These are phyloP conservation scores for Pteromalus puparum DNA, from an alignment of 1,140 invertebrate species.

Conservation along the genomic window DNA sequence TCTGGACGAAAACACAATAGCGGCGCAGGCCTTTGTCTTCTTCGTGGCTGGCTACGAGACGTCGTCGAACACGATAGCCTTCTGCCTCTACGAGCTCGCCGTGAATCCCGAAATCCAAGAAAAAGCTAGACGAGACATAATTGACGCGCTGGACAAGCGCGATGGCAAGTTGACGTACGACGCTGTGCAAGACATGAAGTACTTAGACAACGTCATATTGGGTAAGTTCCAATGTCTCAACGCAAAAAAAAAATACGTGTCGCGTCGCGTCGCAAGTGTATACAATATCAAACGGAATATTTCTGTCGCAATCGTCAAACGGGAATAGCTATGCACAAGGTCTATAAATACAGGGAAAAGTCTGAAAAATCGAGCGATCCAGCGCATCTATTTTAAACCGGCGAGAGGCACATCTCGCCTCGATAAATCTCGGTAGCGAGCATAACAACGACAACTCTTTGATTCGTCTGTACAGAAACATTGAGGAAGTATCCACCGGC, in stretches of 20 bases:
- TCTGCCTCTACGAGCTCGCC: conserved; percentile 81
- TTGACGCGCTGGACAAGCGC: conserved; percentile 68
- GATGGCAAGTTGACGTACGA: conserved; percentile 78
- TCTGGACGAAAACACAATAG: conserved; percentile 77
- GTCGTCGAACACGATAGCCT: conserved; percentile 82
- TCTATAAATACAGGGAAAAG: too few relatives aligned
- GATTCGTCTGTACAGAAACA: conserved; percentile 67
- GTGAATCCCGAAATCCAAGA: conserved; percentile 82
- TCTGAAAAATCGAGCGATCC: too few relatives aligned
- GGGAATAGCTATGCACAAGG: too few relatives aligned
- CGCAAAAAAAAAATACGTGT: neutral
- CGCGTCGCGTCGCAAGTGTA: too few relatives aligned
- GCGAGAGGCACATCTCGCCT: too few relatives aligned
- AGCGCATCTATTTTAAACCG: too few relatives aligned
- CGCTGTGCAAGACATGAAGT: conserved; percentile 78
- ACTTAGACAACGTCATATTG: conserved; percentile 78
- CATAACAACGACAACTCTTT: neutral
- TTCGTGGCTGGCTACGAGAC: conserved; percentile 88
- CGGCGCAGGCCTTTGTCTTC: conserved; percentile 82
- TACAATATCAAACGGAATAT: too few relatives aligned
- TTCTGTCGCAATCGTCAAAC: too few relatives aligned
- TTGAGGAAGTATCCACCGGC: conserved; percentile 76
- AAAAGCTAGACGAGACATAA: conserved; percentile 80
- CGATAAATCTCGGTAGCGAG: neutral
- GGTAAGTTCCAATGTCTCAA: conserved; percentile 62